Percentiles rank a stretch among this genome's conserved stretches.
Evolutionary conservation across 2,888 invertebrate species (phyloP).

Genomic region (Leucophenga montana): DNA sequence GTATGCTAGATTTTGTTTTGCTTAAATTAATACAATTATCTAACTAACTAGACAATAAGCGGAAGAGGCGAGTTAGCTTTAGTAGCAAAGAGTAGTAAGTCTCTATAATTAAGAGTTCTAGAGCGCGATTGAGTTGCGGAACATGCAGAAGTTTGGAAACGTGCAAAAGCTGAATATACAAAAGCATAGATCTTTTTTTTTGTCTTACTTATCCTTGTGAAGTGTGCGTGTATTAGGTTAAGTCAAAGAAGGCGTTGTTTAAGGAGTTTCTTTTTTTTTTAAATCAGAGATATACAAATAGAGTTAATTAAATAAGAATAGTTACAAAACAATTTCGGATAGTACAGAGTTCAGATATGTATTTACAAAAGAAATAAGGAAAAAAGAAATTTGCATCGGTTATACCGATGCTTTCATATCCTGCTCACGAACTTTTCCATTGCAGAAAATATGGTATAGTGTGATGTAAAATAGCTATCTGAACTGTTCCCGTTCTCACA

Average conservation of each 20-base stretch:
- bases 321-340: background rate
- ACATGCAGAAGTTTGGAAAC: conserved; percentile 31
- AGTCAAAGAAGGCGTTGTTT: too few relatives aligned
- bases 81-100: conserved; percentile 44
- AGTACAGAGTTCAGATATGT: conserved; percentile 34
- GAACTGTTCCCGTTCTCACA: too few relatives aligned
- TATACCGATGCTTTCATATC: background rate
- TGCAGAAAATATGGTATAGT: too few relatives aligned
- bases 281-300: conserved; percentile 25
- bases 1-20: conserved; percentile 20
- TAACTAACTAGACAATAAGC: conserved; percentile 43
- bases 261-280: background rate
- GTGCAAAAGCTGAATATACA: conserved; percentile 47
- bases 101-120: background rate
- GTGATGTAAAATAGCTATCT: too few relatives aligned
- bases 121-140: background rate
- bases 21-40: conserved; percentile 21
- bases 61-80: conserved; percentile 42
- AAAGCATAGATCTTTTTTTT: conserved; percentile 32
- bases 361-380: conserved; percentile 18
- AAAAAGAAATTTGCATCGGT: background rate
- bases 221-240: conserved; percentile 35
- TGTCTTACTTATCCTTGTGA: conserved; percentile 60
- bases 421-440: too few relatives aligned
- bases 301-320: background rate